Percentiles rank a stretch among this genome's conserved stretches.
phyloP scores from a whole-genome alignment of 2,113 vertebrate genomes.

The Rhadina sibilatrix region DNA sequence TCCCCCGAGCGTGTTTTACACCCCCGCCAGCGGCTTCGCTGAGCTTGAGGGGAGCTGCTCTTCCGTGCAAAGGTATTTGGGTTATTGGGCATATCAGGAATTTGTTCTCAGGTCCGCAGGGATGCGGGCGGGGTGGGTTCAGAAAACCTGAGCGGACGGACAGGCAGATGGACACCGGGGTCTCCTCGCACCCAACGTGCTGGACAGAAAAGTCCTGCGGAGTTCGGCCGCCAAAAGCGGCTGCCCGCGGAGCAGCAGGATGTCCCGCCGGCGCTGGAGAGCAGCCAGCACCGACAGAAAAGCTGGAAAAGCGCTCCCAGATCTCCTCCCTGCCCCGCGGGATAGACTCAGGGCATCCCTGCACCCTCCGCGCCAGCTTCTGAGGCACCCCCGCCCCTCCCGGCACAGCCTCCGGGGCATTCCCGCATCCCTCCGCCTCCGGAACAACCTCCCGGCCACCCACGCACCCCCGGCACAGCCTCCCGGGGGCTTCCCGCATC shows the following conservation, averaged over 20 bases:
- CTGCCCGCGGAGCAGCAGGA: background rate
- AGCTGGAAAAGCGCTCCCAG: background rate
- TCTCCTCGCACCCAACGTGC: fast-evolving
- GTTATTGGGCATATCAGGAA: fast-evolving
- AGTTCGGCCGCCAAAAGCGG: background rate
- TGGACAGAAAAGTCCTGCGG: background rate
- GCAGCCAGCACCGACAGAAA: background rate
- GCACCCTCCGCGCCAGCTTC: background rate
- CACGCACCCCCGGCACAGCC: too few species aligned
- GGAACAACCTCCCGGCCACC: background rate
- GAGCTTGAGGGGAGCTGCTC: background rate
- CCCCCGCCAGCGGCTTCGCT: background rate
- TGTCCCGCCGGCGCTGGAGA: background rate
- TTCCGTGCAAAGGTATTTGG: background rate
- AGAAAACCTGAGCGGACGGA: fast-evolving
- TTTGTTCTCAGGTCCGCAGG: background rate
- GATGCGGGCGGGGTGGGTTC: fast-evolving
- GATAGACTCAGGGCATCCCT: background rate
- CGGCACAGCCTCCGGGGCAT: background rate
- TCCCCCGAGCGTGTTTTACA: background rate
- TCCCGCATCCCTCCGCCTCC: background rate
- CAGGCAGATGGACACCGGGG: fast-evolving
- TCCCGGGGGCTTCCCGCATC: background rate
- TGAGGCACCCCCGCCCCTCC: background rate
- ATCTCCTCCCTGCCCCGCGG: background rate